A percentile compares a stretch with the other conserved stretches of the same genome.
phyloP scores from a whole-genome alignment of 2,797 vertebrate species.

The Rhinichthys osculus region DNA sequence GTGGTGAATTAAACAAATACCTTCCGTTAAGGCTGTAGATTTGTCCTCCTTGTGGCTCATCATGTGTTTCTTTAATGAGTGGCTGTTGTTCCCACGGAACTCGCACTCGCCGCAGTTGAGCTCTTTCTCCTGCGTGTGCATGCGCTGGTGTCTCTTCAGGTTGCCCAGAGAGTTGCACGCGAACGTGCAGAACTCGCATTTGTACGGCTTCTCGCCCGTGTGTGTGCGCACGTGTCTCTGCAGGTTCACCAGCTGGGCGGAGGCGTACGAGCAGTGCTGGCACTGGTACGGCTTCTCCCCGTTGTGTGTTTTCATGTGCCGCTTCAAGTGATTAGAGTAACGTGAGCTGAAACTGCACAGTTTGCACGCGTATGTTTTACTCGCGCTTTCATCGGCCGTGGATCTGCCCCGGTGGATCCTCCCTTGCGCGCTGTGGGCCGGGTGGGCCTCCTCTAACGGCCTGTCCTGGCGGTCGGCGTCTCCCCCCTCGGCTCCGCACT shows the following conservation, averaged over 20 bases:
- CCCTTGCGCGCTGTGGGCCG: constrained; percentile 36
- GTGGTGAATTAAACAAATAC: constrained; percentile 31
- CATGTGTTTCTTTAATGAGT: constrained; percentile 75
- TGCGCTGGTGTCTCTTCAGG: constrained; percentile 92
- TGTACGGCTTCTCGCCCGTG: constrained; percentile 96
- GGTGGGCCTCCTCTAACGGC: constrained; percentile 36
- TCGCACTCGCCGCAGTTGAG: constrained; percentile 79
- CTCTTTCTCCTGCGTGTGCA: constrained; percentile 86
- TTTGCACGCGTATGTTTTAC: constrained; percentile 87
- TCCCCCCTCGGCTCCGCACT: constrained; percentile 64
- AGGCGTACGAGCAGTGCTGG: constrained; percentile 91
- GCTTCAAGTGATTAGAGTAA: constrained; percentile 97
- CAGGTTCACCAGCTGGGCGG: constrained; percentile 94
- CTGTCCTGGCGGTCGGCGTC: constrained; percentile 40
- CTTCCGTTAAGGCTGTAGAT: constrained; percentile 53
- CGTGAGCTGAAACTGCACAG: constrained; percentile 93
- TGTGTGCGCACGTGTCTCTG: constrained; percentile 93
- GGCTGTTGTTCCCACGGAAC: constrained; percentile 80
- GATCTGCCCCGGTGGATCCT: neutral
- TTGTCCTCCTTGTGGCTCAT: constrained; percentile 70
- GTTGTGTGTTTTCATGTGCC: constrained; percentile 97
- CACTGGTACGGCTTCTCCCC: constrained; percentile 95
- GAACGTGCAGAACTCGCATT: constrained; percentile 88
- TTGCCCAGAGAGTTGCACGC: constrained; percentile 96
- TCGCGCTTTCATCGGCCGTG: constrained; percentile 31